Evolutionary conservation across 1,140 invertebrate genomes (phyloP), one percentile per base, ranked within the genome.

Genomic region (Drosophila nannoptera): DNA sequence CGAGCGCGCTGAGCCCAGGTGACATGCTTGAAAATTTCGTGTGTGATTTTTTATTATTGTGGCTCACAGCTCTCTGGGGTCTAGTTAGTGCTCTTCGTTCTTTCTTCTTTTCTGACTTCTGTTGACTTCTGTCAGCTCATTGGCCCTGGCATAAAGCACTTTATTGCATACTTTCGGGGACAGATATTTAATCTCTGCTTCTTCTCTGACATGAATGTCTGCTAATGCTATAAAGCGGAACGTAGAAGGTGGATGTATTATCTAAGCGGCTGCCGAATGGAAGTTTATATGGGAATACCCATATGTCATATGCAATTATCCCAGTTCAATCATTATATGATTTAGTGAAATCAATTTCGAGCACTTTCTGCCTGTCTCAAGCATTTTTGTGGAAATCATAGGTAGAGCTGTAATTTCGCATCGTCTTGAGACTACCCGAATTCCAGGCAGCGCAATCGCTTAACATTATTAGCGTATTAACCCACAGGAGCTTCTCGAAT

Each of bases 41-140:
- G 40, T 78, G 67, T 78, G 76, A 78, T 78, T 78, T 78, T 78
- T 22, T 22, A 22, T 22, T 75, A 78, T 78, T 78, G 68, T 78
- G 68, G 32, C 16, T 2, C 40, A 52, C 62, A 75, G 67, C 55
- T 64, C 77, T 62, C 76, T 46, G 45, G 76, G 72, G 77, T 75
- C 77, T 78, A 75, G 76, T 78, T 78, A 78, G 71, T 12, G 58
- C 54, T 61, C 53, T 36, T 22, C 22, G 22, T 22, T 22, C 22
- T 22, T 22, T 22, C 3, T n/a, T n/a, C 58, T 58, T 73, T 69
- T 61, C 52, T n/a, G n/a, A n/a, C n/a, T n/a, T n/a, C 16, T n/a
- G 52, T 42, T 4, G 32, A 60, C 50, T 66, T 49, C 38, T 52
- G 4, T 7, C 32, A 49, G 12, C 40, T 46, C 45, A 50, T 61